phyloP scores from a whole-genome alignment of 2,888 invertebrate genomes.

The Plagiodera versicolora region DNA sequence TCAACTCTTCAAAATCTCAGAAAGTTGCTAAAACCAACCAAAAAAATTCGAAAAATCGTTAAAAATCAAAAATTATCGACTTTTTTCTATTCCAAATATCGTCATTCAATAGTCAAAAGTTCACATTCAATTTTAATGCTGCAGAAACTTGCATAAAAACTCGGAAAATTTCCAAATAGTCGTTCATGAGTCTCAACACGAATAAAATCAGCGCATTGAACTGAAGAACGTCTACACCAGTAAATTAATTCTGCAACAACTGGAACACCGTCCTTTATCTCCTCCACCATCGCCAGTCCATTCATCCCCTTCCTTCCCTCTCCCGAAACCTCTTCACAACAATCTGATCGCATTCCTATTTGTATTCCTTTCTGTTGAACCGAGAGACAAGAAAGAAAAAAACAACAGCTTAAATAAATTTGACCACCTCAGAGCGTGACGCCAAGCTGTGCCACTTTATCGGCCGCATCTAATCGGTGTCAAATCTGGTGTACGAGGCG shows the following conservation, averaged over 20 bases:
- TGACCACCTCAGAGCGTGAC: slow-evolving; percentile 44
- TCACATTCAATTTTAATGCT: too few relatives aligned
- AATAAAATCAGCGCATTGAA: too few relatives aligned
- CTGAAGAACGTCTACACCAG: too few relatives aligned
- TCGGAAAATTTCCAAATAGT: too few relatives aligned
- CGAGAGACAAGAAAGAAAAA: slow-evolving; percentile 30
- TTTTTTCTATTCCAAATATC: too few relatives aligned
- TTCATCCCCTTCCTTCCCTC: neutral
- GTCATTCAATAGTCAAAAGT: too few relatives aligned
- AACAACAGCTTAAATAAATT: slow-evolving; percentile 42
- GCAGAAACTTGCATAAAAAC: too few relatives aligned
- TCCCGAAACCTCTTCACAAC: neutral
- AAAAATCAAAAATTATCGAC: too few relatives aligned
- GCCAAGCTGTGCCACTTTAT: slow-evolving; percentile 49
- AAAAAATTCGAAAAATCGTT: too few relatives aligned
- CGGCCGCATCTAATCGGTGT: slow-evolving; percentile 46
- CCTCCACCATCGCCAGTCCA: neutral
- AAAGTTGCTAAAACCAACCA: too few relatives aligned
- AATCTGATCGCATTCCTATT: slow-evolving; percentile 16
- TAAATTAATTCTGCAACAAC: neutral
- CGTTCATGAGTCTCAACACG: too few relatives aligned
- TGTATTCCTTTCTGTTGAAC: slow-evolving; percentile 14
- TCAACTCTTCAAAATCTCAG: too few relatives aligned
- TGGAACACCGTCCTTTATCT: neutral
- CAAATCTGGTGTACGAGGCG: slow-evolving; percentile 39